Percentiles rank a stretch among this genome's conserved stretches.
Conservation (phyloP, 1,140 invertebrate species). For the Campoletis sonorensis region DNA sequence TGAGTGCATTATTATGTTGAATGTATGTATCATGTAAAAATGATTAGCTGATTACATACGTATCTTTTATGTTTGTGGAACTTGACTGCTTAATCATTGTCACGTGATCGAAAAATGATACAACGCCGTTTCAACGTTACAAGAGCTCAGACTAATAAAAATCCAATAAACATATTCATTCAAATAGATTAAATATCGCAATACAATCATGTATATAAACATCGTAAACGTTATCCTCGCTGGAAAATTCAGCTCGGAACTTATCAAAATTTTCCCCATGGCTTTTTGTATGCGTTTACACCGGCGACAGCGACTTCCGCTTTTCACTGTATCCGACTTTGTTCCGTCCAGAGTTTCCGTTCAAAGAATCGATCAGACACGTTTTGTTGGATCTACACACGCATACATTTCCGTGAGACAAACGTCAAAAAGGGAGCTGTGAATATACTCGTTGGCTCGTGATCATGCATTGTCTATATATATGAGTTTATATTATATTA, state of each 20-base stretch:
- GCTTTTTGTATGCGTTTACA: neutral
- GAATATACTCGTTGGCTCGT: slow-evolving; percentile 7
- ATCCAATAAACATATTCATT: neutral
- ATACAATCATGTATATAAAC: neutral
- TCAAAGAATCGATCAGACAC: slow-evolving; percentile 30
- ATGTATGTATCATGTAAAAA: no score
- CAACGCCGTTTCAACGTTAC: no score
- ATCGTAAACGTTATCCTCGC: neutral
- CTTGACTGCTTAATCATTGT: no score
- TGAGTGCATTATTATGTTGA: neutral
- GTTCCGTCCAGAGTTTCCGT: neutral
- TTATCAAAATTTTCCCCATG: slow-evolving; percentile 5
- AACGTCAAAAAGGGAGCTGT: slow-evolving; percentile 23
- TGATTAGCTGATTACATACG: no score
- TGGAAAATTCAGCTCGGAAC: neutral
- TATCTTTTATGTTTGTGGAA: no score
- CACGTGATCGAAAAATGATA: no score
- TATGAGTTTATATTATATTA: neutral
- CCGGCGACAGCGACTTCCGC: slow-evolving; percentile 24
- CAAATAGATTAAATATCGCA: neutral
- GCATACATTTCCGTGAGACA: neutral
- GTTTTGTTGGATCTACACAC: slow-evolving; percentile 13
- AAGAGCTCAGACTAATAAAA: no score
- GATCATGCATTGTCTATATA: neutral
- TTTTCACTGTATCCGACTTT: slow-evolving; percentile 7